Evolutionary conservation across 2,797 vertebrate genomes (phyloP), one percentile per base, ranked within the genome.

Genomic region (Chromis chromis): DNA sequence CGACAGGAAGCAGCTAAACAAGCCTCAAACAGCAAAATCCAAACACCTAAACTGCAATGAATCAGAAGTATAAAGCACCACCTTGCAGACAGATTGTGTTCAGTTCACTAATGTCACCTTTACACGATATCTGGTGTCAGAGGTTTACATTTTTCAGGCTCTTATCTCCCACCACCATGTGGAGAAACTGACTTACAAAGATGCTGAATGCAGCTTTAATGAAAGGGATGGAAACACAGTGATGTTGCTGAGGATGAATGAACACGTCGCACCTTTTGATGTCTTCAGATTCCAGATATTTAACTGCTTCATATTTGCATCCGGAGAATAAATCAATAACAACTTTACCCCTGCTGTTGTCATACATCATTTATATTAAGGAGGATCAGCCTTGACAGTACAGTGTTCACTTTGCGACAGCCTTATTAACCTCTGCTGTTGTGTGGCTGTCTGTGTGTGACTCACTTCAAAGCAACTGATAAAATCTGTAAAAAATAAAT

Each of bases 391-490:
- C 52, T 73, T 83, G 65, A 61, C 49, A 39, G 49, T 14, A 1
- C 22, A 7, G 48, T 48, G 55, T 82, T 49, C 66, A 40, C 31
- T 69, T 57, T 69, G 52, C 49, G 61, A 59, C 46, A 60, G 72
- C 13, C 27, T 33, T 74, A 27, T 55, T 46, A 66, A 61, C 40
- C 55, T 57, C 70, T 55, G 65, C 66, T 27, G 64, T 28, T 54
- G 6, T 36, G 48, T 56, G 39, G 33, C 5, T 57, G 27, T 16
- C 17, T 17, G 14, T 40, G 68, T 65, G 66, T 75, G 71, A 85
- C 70, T 81, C 68, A 74, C 63, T 76, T n/a, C 17, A 79, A 76
- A 75, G 67, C 39, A 49, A 19, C 65, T 22, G 39, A 78, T 79
- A 46, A 70, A 78, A 9, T 54, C 31, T 4, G 39, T 3, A 46